phyloP scores from a whole-genome alignment of 2,888 invertebrate genomes.

The Priocnemis perturbator region DNA sequence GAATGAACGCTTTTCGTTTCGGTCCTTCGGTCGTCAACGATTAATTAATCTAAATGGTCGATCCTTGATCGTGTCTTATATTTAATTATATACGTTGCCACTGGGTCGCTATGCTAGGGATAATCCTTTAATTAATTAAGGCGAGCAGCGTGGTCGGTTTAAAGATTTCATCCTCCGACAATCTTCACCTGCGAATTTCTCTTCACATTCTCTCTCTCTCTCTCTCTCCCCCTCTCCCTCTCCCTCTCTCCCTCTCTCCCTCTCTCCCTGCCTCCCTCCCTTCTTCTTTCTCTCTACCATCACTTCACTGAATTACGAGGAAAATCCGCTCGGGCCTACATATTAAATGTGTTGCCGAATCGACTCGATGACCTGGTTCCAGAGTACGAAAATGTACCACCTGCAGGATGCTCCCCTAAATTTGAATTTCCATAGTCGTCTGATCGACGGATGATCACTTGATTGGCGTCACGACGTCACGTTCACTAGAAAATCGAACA shows the following conservation, averaged over 20 bases:
- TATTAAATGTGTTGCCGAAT: too few relatives aligned
- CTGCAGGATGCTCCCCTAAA: too few relatives aligned
- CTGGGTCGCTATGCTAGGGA: slow-evolving; percentile 50
- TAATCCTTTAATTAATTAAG: slow-evolving; percentile 60
- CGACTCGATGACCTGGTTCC: too few relatives aligned
- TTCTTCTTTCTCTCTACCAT: neutral
- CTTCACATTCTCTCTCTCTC: slow-evolving; percentile 3
- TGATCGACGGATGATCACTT: too few relatives aligned
- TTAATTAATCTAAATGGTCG: too few relatives aligned
- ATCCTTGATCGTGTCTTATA: slow-evolving; percentile 15
- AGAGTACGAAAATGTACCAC: too few relatives aligned
- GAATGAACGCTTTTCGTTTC: slow-evolving; percentile 20
- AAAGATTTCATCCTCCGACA: too few relatives aligned
- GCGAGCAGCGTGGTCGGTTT: slow-evolving; percentile 58
- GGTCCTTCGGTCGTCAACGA: slow-evolving; percentile 27
- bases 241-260: neutral
- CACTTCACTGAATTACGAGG: neutral
- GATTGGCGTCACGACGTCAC: too few relatives aligned
- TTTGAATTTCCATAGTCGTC: too few relatives aligned
- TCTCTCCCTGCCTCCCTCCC: neutral
- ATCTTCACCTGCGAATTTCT: slow-evolving; percentile 18
- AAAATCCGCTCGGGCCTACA: neutral
- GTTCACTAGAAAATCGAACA: too few relatives aligned
- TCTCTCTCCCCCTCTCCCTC: neutral
- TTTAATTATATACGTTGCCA: slow-evolving; percentile 38